A percentile compares a stretch with the other conserved stretches of the same genome.
Conservation (phyloP, 2,888 invertebrate genomes). For the Hydraecia micacea region DNA sequence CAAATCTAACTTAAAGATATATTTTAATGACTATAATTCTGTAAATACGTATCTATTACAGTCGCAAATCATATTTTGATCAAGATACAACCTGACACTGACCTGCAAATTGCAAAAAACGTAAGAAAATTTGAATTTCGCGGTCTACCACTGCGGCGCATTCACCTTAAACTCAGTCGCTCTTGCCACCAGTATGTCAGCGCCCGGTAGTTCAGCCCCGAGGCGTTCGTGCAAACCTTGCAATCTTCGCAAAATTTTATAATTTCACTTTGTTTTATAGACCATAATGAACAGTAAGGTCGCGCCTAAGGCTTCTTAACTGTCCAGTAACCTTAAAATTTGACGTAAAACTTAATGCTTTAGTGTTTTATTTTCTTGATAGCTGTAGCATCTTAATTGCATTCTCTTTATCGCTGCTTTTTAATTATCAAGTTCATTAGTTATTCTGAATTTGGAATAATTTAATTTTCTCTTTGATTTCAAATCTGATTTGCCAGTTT, state of each 20-base stretch:
- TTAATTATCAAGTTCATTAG: conserved; percentile 79
- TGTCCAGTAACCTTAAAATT: conserved; percentile 61
- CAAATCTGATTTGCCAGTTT: conserved; percentile 48
- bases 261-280: conserved; percentile 82
- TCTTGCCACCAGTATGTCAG: conserved; percentile 47
- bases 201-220: conserved; percentile 58
- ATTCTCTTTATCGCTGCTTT: conserved; percentile 75
- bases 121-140: no score
- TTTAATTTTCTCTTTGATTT: conserved; percentile 48
- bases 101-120: no score
- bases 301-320: conserved; percentile 65
- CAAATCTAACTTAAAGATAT: no score
- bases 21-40: no score
- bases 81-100: no score
- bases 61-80: no score
- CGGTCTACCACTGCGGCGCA: no score
- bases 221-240: conserved; percentile 71
- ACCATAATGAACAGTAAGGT: conserved; percentile 75
- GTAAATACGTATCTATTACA: no score
- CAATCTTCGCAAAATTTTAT: conserved; percentile 80
- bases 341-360: conserved; percentile 52
- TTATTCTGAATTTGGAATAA: conserved; percentile 65
- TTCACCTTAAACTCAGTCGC: background rate
- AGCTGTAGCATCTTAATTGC: conserved; percentile 78
- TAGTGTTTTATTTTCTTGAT: conserved; percentile 76